These are phyloP conservation scores for Mactromeris polynyma DNA, from an alignment of 2,888 invertebrate genomes.

Conservation along the genomic window DNA sequence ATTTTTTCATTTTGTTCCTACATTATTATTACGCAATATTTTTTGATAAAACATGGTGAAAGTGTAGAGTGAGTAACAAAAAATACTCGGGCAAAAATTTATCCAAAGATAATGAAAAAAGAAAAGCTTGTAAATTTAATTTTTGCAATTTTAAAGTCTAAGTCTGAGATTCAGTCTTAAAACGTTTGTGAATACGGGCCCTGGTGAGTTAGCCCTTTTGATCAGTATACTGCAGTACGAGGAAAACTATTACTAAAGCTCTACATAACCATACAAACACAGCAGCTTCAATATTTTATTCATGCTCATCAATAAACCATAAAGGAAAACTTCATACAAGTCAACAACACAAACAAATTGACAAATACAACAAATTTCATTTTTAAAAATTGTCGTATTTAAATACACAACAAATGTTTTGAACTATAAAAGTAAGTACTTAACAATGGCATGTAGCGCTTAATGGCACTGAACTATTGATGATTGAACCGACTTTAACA, in stretches of 20 bases:
- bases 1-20: too few relatives aligned
- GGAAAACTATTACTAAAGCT: neutral
- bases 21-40: too few relatives aligned
- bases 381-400: neutral
- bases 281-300: neutral
- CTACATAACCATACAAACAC: neutral
- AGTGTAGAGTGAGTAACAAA: too few relatives aligned
- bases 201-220: too few relatives aligned
- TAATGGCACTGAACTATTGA: neutral
- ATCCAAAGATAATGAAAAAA: neutral
- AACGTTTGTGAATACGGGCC: neutral
- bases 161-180: neutral
- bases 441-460: neutral
- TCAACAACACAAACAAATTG: neutral
- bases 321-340: neutral
- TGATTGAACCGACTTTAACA: too few relatives aligned
- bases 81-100: neutral
- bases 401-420: neutral
- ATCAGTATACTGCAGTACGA: too few relatives aligned
- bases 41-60: too few relatives aligned
- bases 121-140: too few relatives aligned
- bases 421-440: neutral
- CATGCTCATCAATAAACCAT: neutral
- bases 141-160: too few relatives aligned
- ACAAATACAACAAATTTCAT: neutral